These are phyloP conservation scores for Anseranas semipalmata DNA, from an alignment of 2,113 vertebrate genomes.

Conservation along the genomic window DNA sequence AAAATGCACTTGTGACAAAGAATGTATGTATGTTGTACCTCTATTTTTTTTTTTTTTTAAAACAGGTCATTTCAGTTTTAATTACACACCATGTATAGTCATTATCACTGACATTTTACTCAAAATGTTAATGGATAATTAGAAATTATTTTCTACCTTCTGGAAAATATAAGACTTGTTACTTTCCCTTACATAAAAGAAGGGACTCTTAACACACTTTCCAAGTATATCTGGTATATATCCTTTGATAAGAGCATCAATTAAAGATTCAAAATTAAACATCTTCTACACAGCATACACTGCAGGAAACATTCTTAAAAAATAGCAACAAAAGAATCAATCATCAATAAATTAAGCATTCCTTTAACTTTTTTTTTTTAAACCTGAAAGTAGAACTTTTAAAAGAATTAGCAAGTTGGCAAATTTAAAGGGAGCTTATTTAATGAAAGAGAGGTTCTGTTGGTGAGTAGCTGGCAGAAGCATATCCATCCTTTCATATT, in stretches of 20 bases:
- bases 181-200: neutral
- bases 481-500: neutral
- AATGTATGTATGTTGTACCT: neutral
- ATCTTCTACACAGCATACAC: neutral
- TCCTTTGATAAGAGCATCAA: neutral
- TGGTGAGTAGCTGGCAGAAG: neutral
- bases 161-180: neutral
- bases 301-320: neutral
- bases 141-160: neutral
- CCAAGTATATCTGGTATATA: neutral
- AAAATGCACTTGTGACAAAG: neutral
- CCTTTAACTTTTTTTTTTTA: neutral
- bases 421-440: neutral
- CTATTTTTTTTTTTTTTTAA: neutral
- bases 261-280: neutral
- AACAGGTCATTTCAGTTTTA: neutral
- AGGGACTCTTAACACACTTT: neutral
- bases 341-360: neutral
- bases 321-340: neutral
- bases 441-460: neutral
- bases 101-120: neutral
- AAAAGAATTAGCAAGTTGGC: neutral
- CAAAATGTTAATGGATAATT: neutral
- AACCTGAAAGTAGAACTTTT: neutral
- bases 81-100: neutral